Percentiles rank a stretch among this genome's conserved stretches.
Conservation (phyloP, 2,797 vertebrate genomes). For the Lepus oiostolus region DNA sequence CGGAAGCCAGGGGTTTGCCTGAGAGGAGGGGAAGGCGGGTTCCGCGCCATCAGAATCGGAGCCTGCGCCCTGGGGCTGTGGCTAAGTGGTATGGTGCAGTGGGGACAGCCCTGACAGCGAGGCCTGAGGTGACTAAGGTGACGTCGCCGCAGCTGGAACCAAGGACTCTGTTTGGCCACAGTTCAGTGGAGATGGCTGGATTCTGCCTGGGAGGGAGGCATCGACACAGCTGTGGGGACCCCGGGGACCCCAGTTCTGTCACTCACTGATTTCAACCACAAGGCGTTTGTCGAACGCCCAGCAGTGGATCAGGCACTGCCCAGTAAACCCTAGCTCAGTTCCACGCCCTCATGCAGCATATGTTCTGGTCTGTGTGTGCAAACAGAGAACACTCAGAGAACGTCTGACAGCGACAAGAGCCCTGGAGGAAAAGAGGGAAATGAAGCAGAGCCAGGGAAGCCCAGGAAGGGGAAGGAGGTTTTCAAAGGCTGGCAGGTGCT, state of each 20-base stretch:
- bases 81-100: fast-evolving
- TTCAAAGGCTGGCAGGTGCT: not conserved
- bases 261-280: not conserved
- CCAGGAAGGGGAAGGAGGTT: not conserved
- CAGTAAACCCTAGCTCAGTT: not conserved
- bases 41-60: not conserved
- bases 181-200: not conserved
- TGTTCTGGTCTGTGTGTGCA: not conserved
- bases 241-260: not conserved
- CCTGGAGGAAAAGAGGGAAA: not conserved
- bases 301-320: not conserved
- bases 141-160: not conserved
- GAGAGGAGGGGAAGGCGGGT: not conserved
- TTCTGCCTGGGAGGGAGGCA: not conserved
- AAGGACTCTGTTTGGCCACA: not conserved
- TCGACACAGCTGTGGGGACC: not conserved
- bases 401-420: not conserved
- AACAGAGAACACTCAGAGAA: not conserved
- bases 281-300: too few relatives aligned
- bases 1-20: fast-evolving
- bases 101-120: fast-evolving
- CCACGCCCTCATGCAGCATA: not conserved
- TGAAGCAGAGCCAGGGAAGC: not conserved
- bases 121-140: not conserved
- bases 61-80: not conserved